These are phyloP conservation scores for Calephelis virginiensis DNA, from an alignment of 1,140 invertebrate species.

Conservation along the genomic window DNA sequence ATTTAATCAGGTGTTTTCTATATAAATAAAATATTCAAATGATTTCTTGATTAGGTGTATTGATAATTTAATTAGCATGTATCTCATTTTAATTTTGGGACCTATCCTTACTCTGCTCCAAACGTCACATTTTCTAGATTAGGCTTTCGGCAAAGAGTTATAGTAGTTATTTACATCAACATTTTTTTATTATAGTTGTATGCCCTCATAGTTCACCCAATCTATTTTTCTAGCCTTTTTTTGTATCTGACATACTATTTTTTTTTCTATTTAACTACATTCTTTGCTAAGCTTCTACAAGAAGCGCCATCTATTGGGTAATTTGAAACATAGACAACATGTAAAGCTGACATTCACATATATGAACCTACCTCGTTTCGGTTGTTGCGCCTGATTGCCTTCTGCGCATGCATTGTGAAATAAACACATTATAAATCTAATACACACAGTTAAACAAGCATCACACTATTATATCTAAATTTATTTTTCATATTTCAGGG, in stretches of 20 bases:
- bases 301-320: neutral
- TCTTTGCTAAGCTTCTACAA: neutral
- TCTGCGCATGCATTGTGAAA: constrained; percentile 59
- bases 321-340: constrained; percentile 16
- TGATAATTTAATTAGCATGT: too few relatives aligned
- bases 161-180: too few relatives aligned
- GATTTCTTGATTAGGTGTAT: too few relatives aligned
- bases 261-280: neutral
- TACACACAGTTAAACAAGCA: constrained; percentile 15
- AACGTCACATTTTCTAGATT: too few relatives aligned
- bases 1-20: too few relatives aligned
- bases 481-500: too few relatives aligned
- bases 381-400: constrained; percentile 52
- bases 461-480: neutral
- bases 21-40: too few relatives aligned
- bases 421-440: constrained; percentile 29
- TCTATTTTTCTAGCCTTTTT: neutral
- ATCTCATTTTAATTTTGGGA: too few relatives aligned
- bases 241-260: neutral
- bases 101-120: too few relatives aligned
- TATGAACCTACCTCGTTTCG: constrained; percentile 62
- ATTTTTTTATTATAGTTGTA: too few relatives aligned
- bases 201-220: too few relatives aligned
- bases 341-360: constrained; percentile 30
- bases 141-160: too few relatives aligned